A percentile compares a stretch with the other conserved stretches of the same genome.
phyloP scores from a whole-genome alignment of 2,113 vertebrate species.

The Daboia siamensis region DNA sequence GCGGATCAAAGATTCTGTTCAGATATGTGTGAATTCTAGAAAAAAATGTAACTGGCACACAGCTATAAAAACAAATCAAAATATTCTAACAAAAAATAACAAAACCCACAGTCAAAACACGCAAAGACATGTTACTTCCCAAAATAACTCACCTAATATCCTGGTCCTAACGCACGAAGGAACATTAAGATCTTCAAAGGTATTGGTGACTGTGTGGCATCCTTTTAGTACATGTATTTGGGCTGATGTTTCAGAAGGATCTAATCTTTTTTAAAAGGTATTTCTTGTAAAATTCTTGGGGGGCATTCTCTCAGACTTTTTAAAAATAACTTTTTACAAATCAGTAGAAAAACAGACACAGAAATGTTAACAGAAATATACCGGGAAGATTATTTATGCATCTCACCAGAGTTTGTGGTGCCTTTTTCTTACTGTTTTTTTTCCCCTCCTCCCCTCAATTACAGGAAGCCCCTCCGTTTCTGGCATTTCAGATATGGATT shows the following conservation, averaged over 20 bases:
- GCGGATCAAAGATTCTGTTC: neutral
- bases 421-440: neutral
- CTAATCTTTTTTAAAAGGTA: neutral
- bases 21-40: neutral
- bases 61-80: neutral
- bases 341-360: neutral
- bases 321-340: neutral
- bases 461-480: conserved; percentile 88
- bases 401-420: neutral
- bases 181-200: neutral
- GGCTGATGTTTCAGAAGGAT: neutral
- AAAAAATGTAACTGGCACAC: neutral
- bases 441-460: conserved; percentile 23
- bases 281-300: neutral
- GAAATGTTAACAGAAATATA: neutral
- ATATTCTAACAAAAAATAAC: neutral
- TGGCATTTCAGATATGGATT: conserved; percentile 96
- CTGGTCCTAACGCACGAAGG: neutral
- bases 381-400: neutral
- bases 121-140: neutral
- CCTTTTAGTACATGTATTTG: neutral
- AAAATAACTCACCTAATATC: neutral
- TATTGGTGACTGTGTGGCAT: neutral
- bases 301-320: neutral
- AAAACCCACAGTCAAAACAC: neutral